These are phyloP conservation scores for Malurus melanocephalus DNA, from an alignment of 2,113 vertebrate genomes.

Conservation along the genomic window DNA sequence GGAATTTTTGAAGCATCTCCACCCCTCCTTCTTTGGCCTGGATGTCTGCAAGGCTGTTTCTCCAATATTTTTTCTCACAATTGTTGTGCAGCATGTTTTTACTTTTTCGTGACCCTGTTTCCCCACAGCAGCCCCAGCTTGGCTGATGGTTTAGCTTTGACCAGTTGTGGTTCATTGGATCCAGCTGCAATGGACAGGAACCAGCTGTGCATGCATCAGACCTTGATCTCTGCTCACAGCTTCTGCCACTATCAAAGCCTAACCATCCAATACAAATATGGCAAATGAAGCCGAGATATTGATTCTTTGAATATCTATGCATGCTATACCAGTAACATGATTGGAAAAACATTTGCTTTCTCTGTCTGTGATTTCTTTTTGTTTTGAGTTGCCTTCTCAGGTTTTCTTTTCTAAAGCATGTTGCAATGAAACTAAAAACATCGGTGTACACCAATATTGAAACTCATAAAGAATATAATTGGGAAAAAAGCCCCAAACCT, in stretches of 20 bases:
- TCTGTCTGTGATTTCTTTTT: background rate
- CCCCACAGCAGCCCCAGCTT: background rate
- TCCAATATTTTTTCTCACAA: background rate
- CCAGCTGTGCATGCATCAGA: fast-evolving
- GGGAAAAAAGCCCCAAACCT: background rate
- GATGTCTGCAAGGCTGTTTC: background rate
- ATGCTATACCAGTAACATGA: background rate
- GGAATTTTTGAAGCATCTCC: background rate
- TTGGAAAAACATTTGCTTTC: background rate
- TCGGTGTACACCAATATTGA: background rate
- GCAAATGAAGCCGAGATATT: background rate
- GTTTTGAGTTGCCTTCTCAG: background rate
- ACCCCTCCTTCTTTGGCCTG: background rate
- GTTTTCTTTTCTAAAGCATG: background rate
- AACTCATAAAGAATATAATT: background rate
- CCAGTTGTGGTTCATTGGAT: background rate
- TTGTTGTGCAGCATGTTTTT: background rate
- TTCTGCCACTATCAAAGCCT: background rate
- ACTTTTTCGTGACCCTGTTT: background rate
- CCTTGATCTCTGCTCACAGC: background rate
- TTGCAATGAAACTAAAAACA: background rate
- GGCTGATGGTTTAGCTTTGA: background rate
- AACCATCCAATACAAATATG: background rate
- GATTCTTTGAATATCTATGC: background rate
- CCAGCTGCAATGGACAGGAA: background rate